Base-by-base conservation (phyloP, 2,797 vertebrate genomes). In the Glyptemys insculpta region DNA sequence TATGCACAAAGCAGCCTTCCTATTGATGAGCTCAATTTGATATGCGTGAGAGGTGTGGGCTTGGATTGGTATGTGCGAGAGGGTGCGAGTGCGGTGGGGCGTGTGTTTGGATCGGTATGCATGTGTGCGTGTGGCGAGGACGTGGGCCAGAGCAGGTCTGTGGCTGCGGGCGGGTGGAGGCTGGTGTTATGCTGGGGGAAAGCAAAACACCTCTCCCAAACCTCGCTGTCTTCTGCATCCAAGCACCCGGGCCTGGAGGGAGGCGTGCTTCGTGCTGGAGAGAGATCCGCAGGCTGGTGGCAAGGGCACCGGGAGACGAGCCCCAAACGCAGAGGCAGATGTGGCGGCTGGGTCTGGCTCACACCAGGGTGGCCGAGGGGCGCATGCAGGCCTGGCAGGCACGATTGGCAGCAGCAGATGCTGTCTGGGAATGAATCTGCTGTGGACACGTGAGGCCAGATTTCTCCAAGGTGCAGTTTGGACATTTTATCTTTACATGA, bases 141-240 rank as follows among this genome's bases (percentile, higher is more conserved):
- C 44, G 93, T 97, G 97, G 97, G 95, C 95, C 94, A 97, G 96
- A 95, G 92, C 96, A 97, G 98, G 98, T 98, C 97, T 97, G 96
- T 76, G 94, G 89, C 98, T 97, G 98, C 29, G 9, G 34, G 74
- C 53, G 31, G 18, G 68, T 37, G n/a, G 68, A 72, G 68, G 68
- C 65, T 41, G 65, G 34, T 5, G 62, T 8, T 18, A 16, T 65
- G 62, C 16, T 12, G 56, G 18, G 18, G 62, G 34, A 37, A 54
- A 54, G 54, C 54, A 25, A n/a, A 68, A 18, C 62, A 16, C 62
- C 62, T 68, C 34, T 41, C n/a, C 65, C 65, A 37, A 37, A 37
- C n/a, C 65, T 72, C 19, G 9, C 65, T 23, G 5, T 41, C 65
- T 37, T 6, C n/a, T 72, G 65, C 65, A 41, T n/a, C 62, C 34